Evolutionary conservation across 2,113 vertebrate genomes (phyloP), one percentile per base, ranked within the genome.

Genomic region (Bubo scandiacus): DNA sequence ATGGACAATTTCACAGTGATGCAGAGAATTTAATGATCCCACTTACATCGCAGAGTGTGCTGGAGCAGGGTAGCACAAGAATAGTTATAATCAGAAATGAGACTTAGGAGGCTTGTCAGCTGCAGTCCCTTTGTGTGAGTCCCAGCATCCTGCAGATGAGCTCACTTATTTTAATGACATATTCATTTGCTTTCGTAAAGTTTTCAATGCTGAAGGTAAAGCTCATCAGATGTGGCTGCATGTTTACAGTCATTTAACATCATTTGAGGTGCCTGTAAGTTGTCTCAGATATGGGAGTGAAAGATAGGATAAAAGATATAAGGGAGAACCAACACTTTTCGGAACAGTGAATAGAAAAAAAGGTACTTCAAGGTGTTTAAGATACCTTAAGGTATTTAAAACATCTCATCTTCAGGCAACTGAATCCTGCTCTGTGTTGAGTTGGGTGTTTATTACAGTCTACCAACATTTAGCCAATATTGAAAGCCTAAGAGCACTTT

Each of bases 21-120:
- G 7, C 15, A 75, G 52, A 42, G 52, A 49, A 58, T 80, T 52
- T 42, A 11, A 12, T 29, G 34, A 62, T 77, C 30, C 40, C 7
- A 22, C 36, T 66, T 57, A n/a, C 8, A 30, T 29, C 1, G 1
- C 43, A 58, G 43, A 52, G 16, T 13, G 11, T 0, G 2, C 34
- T 59, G 34, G 63, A 62, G 25, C 29, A 72, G 15, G 21, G 25
- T 74, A 49, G 10, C 30, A 12, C 5, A 51, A 59, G 54, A 52
- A 42, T 25, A 61, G 27, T 8, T 26, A 30, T 3, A 16, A 10
- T 27, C 19, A 80, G 52, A 68, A 52, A 61, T 51, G 7, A 55
- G 49, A 30, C 30, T 11, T 34, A 12, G 27, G n/a, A 49, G 18
- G 34, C 32, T 43, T n/a, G 13, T 20, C 26, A 58, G 19, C 55